Base-by-base conservation (phyloP, 2,888 invertebrate species). In the Ophonus ardosiacus region DNA sequence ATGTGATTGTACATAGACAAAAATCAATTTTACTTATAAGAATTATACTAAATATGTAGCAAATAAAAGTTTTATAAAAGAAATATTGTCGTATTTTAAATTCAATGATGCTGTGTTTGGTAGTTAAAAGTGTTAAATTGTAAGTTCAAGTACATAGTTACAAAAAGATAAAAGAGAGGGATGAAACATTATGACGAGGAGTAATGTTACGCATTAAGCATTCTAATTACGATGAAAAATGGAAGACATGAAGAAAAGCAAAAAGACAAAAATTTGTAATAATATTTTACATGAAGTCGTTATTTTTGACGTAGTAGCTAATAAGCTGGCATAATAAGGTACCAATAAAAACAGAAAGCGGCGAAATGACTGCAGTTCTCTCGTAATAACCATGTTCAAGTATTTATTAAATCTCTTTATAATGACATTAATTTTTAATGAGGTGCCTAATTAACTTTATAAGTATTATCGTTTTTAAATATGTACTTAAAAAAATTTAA, bases 251-350 rank as follows among this genome's bases (percentile, higher is more conserved):
- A 57, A 59, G 80, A 80, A 61, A 63, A 59, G 43, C 18, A 80
- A 80, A 80, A 80, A 61, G 80, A 80, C 80, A 80, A 61, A 80
- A 80, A 61, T 80, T 80, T 61, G 80, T 80, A 80, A 80, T 80
- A 38, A 61, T 80, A 40, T 61, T 80, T 80, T 80, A 80, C 61
- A 80, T 80, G 61, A 15, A 80, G 80, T 61, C 80, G 61, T 80
- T 61, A 80, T 61, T 61, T 59, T 38, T 59, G 78, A 57, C 57
- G n/a, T 24, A 78, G 38, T 31, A 78, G n/a, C 56, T 78, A 78
- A 78, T 78, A 78, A 57, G 78, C 21, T 17, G 40, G 18, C 61
- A 13, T 59, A 80, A 59, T 38, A 59, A 56, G 56, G 15, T 56
- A 43, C 40, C 21, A 76, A 76, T 56, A 78, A 57, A 78, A 78